Evolutionary conservation across 2,113 vertebrate genomes (phyloP).

Genomic region (Seriola quinqueradiata): DNA sequence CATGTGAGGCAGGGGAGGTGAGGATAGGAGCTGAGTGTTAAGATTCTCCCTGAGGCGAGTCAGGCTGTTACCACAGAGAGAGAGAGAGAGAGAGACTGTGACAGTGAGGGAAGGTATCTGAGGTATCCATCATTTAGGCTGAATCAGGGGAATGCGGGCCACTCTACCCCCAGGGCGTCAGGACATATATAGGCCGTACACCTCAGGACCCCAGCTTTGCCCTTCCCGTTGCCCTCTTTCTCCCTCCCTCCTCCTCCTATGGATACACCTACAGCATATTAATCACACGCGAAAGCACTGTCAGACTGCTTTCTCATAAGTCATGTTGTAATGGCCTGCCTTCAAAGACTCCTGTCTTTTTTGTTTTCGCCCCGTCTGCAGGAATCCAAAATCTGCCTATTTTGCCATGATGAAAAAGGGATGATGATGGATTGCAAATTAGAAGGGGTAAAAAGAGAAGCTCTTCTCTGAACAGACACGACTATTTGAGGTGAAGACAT

Average conservation of each 20-base stretch:
- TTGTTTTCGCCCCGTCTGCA: slow-evolving; percentile 6
- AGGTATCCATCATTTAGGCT: slow-evolving; percentile 69
- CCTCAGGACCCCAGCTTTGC: slow-evolving; percentile 29
- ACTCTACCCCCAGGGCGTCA: slow-evolving; percentile 64
- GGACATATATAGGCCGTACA: slow-evolving; percentile 59
- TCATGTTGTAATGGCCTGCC: slow-evolving; percentile 4
- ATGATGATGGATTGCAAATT: slow-evolving; percentile 45
- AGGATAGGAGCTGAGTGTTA: slow-evolving; percentile 21
- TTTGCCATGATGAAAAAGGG: slow-evolving; percentile 33
- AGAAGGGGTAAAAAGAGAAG: slow-evolving; percentile 21
- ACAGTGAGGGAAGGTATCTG: slow-evolving; percentile 47
- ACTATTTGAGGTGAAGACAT: slow-evolving; percentile 12
- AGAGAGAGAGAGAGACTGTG: slow-evolving; percentile 19
- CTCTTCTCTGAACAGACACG: slow-evolving; percentile 11
- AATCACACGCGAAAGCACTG: slow-evolving; percentile 36
- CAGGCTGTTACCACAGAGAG: slow-evolving; percentile 2
- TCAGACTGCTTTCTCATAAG: slow-evolving; percentile 23
- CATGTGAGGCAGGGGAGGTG: slow-evolving; percentile 21
- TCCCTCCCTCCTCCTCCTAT: slow-evolving; percentile 27
- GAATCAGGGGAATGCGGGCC: slow-evolving; percentile 68
- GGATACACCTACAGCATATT: slow-evolving; percentile 34
- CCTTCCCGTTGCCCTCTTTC: slow-evolving; percentile 21
- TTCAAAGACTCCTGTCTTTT: slow-evolving; percentile 2
- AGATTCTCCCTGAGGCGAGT: slow-evolving; percentile 27
- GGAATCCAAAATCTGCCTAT: slow-evolving; percentile 8